These are phyloP conservation scores for Pelecanoides urinatrix DNA, from an alignment of 2,113 vertebrate species.

Conservation along the genomic window DNA sequence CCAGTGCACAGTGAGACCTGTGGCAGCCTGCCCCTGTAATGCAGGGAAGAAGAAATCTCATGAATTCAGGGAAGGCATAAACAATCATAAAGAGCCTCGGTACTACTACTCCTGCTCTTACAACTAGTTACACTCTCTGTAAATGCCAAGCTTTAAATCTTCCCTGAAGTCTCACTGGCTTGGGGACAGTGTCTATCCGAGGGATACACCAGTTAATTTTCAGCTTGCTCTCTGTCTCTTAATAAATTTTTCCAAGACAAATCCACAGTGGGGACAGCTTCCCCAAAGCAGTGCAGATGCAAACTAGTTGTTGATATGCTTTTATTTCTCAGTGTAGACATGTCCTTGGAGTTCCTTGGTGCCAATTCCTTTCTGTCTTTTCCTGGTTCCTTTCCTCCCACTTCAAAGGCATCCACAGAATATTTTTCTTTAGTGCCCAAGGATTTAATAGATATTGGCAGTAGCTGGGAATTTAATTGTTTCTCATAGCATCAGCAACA, in stretches of 20 bases:
- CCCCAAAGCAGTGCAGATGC: not conserved
- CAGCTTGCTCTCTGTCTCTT: not conserved
- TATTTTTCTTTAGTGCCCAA: not conserved
- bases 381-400: not conserved
- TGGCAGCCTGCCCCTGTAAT: not conserved
- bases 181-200: not conserved
- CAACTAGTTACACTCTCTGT: not conserved
- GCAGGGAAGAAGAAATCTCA: not conserved
- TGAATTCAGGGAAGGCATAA: not conserved
- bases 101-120: not conserved
- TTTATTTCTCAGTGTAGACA: not conserved
- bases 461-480: not conserved
- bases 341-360: not conserved
- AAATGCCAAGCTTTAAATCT: not conserved
- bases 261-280: rapidly evolving
- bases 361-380: not conserved
- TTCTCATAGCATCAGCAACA: conserved; percentile 1
- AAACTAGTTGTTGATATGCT: not conserved
- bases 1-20: not conserved
- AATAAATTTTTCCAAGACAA: not conserved
- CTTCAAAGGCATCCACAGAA: not conserved
- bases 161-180: not conserved
- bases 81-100: not conserved
- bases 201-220: not conserved
- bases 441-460: not conserved